Conservation (phyloP, 2,113 vertebrate species). For the Colaptes auratus region DNA sequence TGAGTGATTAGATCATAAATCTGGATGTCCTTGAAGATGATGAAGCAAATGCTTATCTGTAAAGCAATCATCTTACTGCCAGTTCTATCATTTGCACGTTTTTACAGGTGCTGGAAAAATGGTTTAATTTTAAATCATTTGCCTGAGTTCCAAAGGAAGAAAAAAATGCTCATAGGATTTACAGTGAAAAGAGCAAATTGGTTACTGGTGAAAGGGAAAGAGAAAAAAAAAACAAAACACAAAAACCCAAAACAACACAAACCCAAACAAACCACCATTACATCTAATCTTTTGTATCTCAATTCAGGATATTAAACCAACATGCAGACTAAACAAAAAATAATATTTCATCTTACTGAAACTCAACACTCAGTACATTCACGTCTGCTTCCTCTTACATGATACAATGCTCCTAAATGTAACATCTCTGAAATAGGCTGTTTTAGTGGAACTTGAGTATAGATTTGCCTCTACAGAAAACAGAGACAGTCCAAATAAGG, state of each 20-base stretch:
- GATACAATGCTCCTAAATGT: background rate
- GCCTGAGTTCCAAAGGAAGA: constrained; percentile 42
- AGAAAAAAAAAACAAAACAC: too few relatives aligned
- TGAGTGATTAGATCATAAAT: constrained; percentile 92
- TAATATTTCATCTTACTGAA: constrained; percentile 16
- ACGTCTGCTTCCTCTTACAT: background rate
- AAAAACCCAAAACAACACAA: too few relatives aligned
- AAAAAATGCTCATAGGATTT: constrained; percentile 43
- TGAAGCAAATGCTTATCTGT: constrained; percentile 89
- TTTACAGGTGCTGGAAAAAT: constrained; percentile 82
- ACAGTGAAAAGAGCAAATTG: constrained; percentile 25
- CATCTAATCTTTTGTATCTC: background rate
- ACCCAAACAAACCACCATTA: background rate
- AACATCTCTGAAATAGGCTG: background rate
- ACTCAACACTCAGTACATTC: background rate
- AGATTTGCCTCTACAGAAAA: background rate
- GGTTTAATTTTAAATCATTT: constrained; percentile 74
- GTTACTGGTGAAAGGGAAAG: constrained; percentile 21
- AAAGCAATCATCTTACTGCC: constrained; percentile 91
- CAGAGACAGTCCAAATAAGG: background rate
- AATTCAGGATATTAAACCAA: constrained; percentile 18
- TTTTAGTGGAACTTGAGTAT: background rate
- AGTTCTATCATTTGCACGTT: constrained; percentile 85
- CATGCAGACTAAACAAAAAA: background rate
- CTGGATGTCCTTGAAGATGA: constrained; percentile 90